Evolutionary conservation across 2,113 vertebrate species (phyloP).

Genomic region (Halichoerus grypus): DNA sequence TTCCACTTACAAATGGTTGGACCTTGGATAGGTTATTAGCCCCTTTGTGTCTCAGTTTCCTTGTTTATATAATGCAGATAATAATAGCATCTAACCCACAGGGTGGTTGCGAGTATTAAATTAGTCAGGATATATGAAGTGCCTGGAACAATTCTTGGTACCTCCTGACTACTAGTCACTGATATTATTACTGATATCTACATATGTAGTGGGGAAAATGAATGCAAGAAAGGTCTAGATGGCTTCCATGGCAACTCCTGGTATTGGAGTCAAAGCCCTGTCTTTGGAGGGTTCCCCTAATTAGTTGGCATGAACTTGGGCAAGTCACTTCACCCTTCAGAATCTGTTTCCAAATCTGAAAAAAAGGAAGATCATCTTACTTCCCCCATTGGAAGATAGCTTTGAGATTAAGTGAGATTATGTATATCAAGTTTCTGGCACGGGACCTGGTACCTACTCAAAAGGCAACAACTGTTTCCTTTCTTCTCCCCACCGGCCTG

Average conservation of each 20-base stretch:
- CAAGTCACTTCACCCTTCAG: background rate
- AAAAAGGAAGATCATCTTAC: background rate
- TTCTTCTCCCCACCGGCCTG: background rate
- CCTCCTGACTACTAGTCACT: background rate
- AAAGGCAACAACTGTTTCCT: conserved; percentile 28
- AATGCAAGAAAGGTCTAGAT: background rate
- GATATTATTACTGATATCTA: background rate
- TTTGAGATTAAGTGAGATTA: background rate
- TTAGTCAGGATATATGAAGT: background rate
- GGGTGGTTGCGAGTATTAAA: background rate
- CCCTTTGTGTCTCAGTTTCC: background rate
- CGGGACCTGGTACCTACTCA: background rate
- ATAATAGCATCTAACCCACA: background rate
- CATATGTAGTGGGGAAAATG: background rate
- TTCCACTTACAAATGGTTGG: background rate
- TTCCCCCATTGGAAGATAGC: background rate
- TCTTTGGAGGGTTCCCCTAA: background rate
- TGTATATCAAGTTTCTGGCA: background rate
- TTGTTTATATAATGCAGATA: background rate
- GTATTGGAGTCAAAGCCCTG: background rate
- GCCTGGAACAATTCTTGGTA: background rate
- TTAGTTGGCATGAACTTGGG: background rate
- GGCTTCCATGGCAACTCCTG: background rate
- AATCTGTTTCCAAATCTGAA: background rate
- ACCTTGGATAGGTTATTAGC: background rate